These are phyloP conservation scores for Drosophila ogumai DNA, from an alignment of 1,140 invertebrate genomes.

Conservation along the genomic window DNA sequence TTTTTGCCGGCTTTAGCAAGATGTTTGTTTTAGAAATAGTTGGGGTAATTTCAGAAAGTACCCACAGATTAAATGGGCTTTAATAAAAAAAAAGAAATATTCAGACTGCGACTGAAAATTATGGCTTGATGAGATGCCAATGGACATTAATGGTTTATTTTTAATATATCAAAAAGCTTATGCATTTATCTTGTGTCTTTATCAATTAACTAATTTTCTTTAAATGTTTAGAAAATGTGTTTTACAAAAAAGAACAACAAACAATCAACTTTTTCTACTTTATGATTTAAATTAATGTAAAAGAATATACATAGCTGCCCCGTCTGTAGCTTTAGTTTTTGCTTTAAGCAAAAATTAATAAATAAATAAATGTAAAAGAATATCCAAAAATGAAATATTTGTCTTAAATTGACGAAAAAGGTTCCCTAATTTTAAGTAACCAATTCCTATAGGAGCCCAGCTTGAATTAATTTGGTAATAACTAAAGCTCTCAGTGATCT, in stretches of 20 bases:
- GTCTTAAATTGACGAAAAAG: too few relatives aligned
- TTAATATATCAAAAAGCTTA: neutral
- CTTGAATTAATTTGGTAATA: too few relatives aligned
- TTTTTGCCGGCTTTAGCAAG: conserved; percentile 5
- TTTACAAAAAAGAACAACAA: neutral
- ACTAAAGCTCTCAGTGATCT: conserved; percentile 4
- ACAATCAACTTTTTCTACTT: too few relatives aligned
- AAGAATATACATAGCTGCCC: too few relatives aligned
- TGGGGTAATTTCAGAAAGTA: conserved; percentile 18
- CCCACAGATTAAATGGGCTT: neutral
- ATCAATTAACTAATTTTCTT: neutral
- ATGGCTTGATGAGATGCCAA: conserved; percentile 1
- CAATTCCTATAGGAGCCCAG: neutral
- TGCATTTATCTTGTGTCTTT: neutral
- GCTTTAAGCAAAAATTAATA: too few relatives aligned
- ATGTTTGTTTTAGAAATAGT: conserved; percentile 44
- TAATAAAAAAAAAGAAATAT: neutral
- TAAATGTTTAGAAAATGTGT: neutral
- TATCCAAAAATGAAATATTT: neutral
- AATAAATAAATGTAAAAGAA: neutral
- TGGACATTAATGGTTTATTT: neutral
- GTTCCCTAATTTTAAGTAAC: neutral
- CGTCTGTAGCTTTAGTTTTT: too few relatives aligned
- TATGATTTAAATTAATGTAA: too few relatives aligned
- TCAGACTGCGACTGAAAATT: neutral